Base-by-base conservation (phyloP, 2,888 invertebrate species). In the Folsomia manolachei region DNA sequence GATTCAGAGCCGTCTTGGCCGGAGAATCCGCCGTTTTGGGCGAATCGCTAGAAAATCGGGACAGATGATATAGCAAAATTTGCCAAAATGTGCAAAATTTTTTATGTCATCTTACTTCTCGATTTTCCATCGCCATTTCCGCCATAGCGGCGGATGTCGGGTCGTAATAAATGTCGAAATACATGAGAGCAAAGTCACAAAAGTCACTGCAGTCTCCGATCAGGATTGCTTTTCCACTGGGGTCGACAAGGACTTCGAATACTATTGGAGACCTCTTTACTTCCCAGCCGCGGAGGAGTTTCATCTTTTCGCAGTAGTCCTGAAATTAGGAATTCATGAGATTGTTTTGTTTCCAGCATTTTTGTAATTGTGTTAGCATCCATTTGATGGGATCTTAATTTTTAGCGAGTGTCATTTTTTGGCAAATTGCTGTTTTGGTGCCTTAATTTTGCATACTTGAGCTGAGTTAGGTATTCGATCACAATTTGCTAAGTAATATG, bases 151-250 rank as follows among this genome's bases (percentile, higher is more conserved):
- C 11, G 4, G 70, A 69, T 14, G 68, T 69, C 9, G 72, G 69
- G 56, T 78, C 76, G 27, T 60, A 71, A 2, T 56, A 21, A 11
- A 78, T 60, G 19, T 75, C 77, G 72, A 78, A 80, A 60, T 78
- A 78, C 14, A 75, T 26, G 21, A 71, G 27, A 11, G 75, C 74
- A 53, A 77, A 80, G 70, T 80, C 80, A 52, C 78, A 78, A 68
- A 80, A 80, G 27, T 80, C 80, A 69, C 77, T 76, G 51, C 78
- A 75, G 51, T 77, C 79, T 11, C 80, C 80, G 56, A 79, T 80
- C 19, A 79, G 70, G 60, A 70, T 53, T 7, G 71, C 77, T 62
- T 79, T 80, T 18, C 75, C 79, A 39, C 75, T 71, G 0, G 69
- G 69, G n/a, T 75, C 74, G 0, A 73, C 74, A 9, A 80, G 72